phyloP scores from a whole-genome alignment of 2,113 vertebrate genomes.

The Alethe diademata region DNA sequence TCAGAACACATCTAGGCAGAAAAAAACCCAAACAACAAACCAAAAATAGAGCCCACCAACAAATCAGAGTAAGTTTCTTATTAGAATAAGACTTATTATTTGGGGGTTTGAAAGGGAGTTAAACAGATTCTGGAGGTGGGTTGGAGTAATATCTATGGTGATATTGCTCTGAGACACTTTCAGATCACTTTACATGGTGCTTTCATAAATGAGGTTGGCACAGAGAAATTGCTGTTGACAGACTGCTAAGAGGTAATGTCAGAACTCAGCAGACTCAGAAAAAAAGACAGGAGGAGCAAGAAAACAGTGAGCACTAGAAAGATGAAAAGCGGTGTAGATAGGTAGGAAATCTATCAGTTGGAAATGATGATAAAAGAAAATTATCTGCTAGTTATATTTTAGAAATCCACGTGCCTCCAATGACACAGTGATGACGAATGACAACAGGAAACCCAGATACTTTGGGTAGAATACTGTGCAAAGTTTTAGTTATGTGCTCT shows the following conservation, averaged over 20 bases:
- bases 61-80: not conserved
- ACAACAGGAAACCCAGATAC: not conserved
- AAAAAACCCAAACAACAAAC: not conserved
- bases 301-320: not conserved
- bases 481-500: not conserved
- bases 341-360: not conserved
- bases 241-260: not conserved
- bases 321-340: not conserved
- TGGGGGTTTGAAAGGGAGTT: not conserved
- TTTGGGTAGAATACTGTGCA: not conserved
- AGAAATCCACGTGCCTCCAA: fast-evolving
- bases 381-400: not conserved
- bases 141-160: not conserved
- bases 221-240: not conserved
- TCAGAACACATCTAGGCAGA: not conserved
- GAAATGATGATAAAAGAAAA: not conserved
- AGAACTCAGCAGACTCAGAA: not conserved
- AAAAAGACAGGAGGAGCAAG: not conserved
- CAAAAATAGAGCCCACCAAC: not conserved
- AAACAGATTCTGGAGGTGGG: not conserved
- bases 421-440: not conserved
- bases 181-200: not conserved
- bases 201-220: not conserved
- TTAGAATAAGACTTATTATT: not conserved
- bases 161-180: not conserved